Evolutionary conservation across 1,140 invertebrate species (phyloP).

Genomic region (Drosophila nebulosa): DNA sequence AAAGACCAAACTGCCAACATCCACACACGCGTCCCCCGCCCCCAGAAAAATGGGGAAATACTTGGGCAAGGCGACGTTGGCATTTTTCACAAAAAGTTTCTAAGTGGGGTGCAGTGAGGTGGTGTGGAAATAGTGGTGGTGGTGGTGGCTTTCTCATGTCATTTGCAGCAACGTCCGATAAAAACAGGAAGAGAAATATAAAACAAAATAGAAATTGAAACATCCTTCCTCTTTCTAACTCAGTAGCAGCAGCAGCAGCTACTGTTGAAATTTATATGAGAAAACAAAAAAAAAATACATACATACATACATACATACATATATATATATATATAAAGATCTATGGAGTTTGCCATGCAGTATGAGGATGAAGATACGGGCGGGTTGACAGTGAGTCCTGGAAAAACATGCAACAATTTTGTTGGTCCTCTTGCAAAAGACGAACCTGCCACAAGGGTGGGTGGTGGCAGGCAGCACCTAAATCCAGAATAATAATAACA

Average conservation of each 20-base stretch:
- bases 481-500: background rate
- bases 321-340: too few species aligned
- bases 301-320: too few species aligned
- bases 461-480: slow-evolving; percentile 54
- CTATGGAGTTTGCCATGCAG: slow-evolving; percentile 5
- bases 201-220: slow-evolving; percentile 78
- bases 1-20: slow-evolving; percentile 1
- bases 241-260: slow-evolving; percentile 12
- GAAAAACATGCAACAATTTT: slow-evolving; percentile 64
- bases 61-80: slow-evolving; percentile 45
- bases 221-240: slow-evolving; percentile 59
- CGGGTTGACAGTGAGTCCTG: slow-evolving; percentile 27
- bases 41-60: background rate
- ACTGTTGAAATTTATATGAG: slow-evolving; percentile 57
- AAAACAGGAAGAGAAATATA: slow-evolving; percentile 63
- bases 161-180: slow-evolving; percentile 61
- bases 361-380: slow-evolving; percentile 1
- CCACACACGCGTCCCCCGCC: background rate
- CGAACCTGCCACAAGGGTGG: slow-evolving; percentile 71
- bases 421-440: slow-evolving; percentile 10
- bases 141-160: slow-evolving; percentile 44
- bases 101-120: background rate
- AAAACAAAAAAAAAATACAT: too few species aligned
- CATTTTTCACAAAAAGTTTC: slow-evolving; percentile 59
- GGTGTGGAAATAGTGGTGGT: background rate